Evolutionary conservation across 2,797 vertebrate genomes (phyloP).

Genomic region (Miichthys miiuy): DNA sequence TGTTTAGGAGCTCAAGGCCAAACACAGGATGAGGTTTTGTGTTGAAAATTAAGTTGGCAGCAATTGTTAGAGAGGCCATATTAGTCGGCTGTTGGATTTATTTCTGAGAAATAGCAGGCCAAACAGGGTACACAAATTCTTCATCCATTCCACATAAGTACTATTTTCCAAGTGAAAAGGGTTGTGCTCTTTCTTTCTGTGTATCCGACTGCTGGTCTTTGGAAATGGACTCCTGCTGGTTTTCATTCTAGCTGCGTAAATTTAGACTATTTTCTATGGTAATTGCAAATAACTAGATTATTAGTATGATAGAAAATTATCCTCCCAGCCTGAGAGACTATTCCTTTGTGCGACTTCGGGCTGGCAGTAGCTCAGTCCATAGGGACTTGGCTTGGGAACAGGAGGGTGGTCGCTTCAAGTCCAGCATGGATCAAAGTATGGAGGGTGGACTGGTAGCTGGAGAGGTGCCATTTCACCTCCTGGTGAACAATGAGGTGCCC

Average conservation of each 20-base stretch:
- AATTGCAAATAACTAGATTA: slow-evolving; percentile 26
- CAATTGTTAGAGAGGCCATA: background rate
- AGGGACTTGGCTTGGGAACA: no score
- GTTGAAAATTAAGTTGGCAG: background rate
- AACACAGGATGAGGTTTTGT: background rate
- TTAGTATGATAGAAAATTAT: slow-evolving; percentile 21
- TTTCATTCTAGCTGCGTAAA: slow-evolving; percentile 27
- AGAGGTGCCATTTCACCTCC: no score
- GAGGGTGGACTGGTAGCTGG: no score
- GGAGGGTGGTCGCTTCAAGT: no score
- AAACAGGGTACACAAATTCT: background rate
- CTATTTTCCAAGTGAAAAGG: background rate
- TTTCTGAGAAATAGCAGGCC: background rate
- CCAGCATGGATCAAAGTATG: no score
- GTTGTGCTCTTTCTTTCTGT: slow-evolving; percentile 8
- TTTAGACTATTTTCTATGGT: slow-evolving; percentile 20
- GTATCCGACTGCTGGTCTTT: slow-evolving; percentile 22
- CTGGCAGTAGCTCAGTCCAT: no score
- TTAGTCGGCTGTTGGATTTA: background rate
- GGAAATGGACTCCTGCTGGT: slow-evolving; percentile 38
- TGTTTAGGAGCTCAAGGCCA: background rate
- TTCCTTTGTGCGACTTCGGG: slow-evolving; percentile 17
- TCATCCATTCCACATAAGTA: slow-evolving; percentile 5
- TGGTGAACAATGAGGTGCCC: no score
- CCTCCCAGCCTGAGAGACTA: slow-evolving; percentile 2